Conservation (phyloP, 2,797 vertebrate genomes). For the Danio albolineatus region DNA sequence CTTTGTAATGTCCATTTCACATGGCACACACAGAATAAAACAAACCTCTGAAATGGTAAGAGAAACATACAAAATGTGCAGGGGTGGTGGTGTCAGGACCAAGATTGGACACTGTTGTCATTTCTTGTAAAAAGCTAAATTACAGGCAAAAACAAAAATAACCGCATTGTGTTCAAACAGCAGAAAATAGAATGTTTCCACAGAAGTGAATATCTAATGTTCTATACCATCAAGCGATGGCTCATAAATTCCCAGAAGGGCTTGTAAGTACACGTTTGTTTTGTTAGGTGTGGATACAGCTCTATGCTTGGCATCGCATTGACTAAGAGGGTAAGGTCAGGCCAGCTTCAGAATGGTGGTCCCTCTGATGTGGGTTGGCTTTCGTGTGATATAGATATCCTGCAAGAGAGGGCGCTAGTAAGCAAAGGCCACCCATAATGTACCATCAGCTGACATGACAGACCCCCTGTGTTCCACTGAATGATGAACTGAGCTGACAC, state of each 20-base stretch:
- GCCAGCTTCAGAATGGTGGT: conserved; percentile 73
- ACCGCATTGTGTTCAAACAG: neutral
- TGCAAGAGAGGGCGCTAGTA: conserved; percentile 61
- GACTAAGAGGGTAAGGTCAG: conserved; percentile 68
- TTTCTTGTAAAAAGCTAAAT: neutral
- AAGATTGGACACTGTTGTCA: too few species aligned
- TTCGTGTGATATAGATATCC: conserved; percentile 34
- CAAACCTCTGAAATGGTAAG: too few species aligned
- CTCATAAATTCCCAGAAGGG: conserved; percentile 16
- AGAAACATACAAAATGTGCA: too few species aligned
- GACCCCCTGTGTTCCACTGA: conserved; percentile 54
- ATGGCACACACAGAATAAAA: too few species aligned
- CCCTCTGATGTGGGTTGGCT: conserved; percentile 35
- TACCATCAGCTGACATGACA: conserved; percentile 52
- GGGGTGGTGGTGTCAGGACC: too few species aligned
- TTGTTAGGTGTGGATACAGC: conserved; percentile 65
- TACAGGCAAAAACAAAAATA: conserved; percentile 3
- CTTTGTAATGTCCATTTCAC: too few species aligned
- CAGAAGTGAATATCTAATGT: neutral
- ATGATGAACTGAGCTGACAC: neutral
- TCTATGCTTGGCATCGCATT: conserved; percentile 55
- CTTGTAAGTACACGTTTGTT: conserved; percentile 53
- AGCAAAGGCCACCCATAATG: conserved; percentile 69
- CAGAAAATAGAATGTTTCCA: neutral
- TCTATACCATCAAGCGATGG: neutral